Base-by-base conservation (phyloP, 2,888 invertebrate genomes). In the Bombyx huttoni region DNA sequence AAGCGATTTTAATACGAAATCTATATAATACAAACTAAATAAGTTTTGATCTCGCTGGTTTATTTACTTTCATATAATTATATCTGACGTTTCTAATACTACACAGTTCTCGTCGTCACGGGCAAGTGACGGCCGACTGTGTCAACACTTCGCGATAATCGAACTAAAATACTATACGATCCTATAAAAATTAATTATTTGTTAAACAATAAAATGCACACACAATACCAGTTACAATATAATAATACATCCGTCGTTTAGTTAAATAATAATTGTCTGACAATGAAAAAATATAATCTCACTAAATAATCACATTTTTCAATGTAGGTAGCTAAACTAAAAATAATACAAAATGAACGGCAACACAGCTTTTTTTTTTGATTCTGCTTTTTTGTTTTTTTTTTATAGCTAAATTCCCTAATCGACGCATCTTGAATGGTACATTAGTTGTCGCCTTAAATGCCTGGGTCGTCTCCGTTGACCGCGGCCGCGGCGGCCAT, bases 401-500 rank as follows among this genome's bases (percentile, higher is more conserved):
- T n/a, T n/a, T n/a, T n/a, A n/a, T n/a, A n/a, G n/a, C n/a, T n/a
- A 46, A 46, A 46, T 24, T 24, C 24, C 2, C 24, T 24, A 24
- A 24, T 24, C 24, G 2, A 24, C 5, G 24, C 24, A 24, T n/a
- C 35, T 34, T 14, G 35, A 40, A 24, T 49, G 35, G 24, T 24
- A 46, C 13, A 58, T 69, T 67, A 73, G 60, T 72, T 72, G 53
- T 59, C 57, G 60, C 65, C 62, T 52, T 70, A 70, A 53, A 75
- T 55, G 45, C 72, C 68, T 48, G 72, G 68, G 46, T 68, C 67
- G 53, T 83, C 87, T 12, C 85, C 86, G 54, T 86, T 86, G 40
- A 78, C 64, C 8, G 72, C 54, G 46, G 70, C 52, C 8, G 56
- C 59, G 3, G 68, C 63, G 45, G 77, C 70, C 40, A 40, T 40